A percentile compares a stretch with the other conserved stretches of the same genome.
Evolutionary conservation across 1,140 invertebrate species (phyloP).

Genomic region (Diorhabda elongata): DNA sequence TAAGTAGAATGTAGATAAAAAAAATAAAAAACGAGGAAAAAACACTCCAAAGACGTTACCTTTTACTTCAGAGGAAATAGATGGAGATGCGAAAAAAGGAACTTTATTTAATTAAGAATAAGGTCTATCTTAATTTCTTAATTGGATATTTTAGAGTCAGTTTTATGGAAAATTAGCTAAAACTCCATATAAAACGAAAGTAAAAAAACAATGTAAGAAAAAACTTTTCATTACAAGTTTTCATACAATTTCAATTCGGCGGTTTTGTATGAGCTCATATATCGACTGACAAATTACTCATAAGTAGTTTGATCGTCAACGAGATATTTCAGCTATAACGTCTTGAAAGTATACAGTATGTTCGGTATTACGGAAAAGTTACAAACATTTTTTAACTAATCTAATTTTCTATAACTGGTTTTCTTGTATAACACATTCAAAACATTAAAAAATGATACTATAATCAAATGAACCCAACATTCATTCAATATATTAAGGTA

Average conservation of each 20-base stretch:
- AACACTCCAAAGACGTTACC: conserved; percentile 13
- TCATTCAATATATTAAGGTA: no score
- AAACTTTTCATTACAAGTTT: not conserved
- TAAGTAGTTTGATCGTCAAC: no score
- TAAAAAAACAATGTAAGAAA: not conserved
- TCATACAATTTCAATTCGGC: not conserved
- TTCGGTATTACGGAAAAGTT: no score
- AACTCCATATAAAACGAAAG: not conserved
- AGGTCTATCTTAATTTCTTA: conserved; percentile 5
- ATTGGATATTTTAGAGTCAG: conserved; percentile 1
- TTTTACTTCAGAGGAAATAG: conserved; percentile 6
- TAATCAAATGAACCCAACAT: no score
- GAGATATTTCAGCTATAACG: no score
- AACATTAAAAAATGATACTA: no score
- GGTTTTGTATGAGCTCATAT: no score
- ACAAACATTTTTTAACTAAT: no score
- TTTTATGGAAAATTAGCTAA: not conserved
- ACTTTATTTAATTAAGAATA: conserved; percentile 11
- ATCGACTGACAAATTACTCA: no score
- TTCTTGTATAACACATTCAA: no score
- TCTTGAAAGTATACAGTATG: no score
- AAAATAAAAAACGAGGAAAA: not conserved
- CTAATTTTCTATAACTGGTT: no score
- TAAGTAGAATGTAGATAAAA: not conserved
- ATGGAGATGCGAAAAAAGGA: conserved; percentile 1